Evolutionary conservation across 2,888 invertebrate species (phyloP), one percentile per base, ranked within the genome.

Genomic region (Pristionchus maxplancki): DNA sequence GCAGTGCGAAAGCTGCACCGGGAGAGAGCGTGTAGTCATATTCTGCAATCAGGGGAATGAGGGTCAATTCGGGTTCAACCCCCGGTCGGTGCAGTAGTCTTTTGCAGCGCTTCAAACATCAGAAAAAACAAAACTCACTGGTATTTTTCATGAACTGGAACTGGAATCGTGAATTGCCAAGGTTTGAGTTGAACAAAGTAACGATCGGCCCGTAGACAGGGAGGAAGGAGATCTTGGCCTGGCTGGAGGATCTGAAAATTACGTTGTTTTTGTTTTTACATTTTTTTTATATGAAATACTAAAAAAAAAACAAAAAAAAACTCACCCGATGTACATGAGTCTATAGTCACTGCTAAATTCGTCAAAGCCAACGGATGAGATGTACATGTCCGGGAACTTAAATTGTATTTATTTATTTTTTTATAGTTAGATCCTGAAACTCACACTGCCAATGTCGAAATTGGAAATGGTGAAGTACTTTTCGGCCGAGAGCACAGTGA

Each of bases 401-500:
- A 74, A 40, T 50, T n/a, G n/a, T n/a, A n/a, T n/a, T n/a, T n/a
- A n/a, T n/a, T n/a, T n/a, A n/a, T n/a, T n/a, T n/a, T n/a, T n/a
- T n/a, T n/a, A n/a, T n/a, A n/a, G n/a, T n/a, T n/a, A n/a, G n/a
- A n/a, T n/a, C n/a, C n/a, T n/a, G n/a, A n/a, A n/a, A n/a, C 74
- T 74, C 20, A 74, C 74, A 74, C n/a, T 74, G 6, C 74, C 74
- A 37, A 74, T 74, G 20, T 74, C 74, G 74, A 74, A 74, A n/a
- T 24, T 40, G 74, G 20, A 20, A 40, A 74, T 74, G 74, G 74
- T 74, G 74, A 74, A 74, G 74, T 37, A 74, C 20, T 74, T 34
- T 40, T 74, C 74, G 20, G 74, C 74, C 1, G 74, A 74, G 20
- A 74, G 40, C 40, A 74, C 74, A 1, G 74, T 74, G 24, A 74